Evolutionary conservation across 2,888 invertebrate genomes (phyloP).

Genomic region (Cordilura impudica): DNA sequence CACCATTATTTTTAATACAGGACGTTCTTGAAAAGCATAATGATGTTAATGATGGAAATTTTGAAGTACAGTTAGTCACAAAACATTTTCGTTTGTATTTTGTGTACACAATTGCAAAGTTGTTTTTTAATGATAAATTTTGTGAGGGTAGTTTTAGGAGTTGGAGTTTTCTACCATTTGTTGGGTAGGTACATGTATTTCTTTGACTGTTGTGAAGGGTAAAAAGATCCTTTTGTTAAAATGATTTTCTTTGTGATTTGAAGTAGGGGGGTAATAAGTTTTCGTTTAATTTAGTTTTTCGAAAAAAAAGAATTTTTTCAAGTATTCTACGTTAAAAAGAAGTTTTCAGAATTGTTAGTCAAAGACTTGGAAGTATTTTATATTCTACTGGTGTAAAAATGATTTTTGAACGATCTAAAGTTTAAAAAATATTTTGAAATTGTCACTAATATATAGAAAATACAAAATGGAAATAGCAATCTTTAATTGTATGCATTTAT

Average conservation of each 20-base stretch:
- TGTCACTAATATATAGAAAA: too few relatives aligned
- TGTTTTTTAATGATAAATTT: not conserved
- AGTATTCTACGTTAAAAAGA: too few relatives aligned
- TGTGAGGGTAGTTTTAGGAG: conserved; percentile 59
- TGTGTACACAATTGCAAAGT: conserved; percentile 30
- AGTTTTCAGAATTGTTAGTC: too few relatives aligned
- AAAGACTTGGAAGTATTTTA: not conserved
- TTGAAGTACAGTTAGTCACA: conserved; percentile 53
- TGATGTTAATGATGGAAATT: conserved; percentile 50
- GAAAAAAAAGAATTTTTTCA: too few relatives aligned
- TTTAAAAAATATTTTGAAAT: too few relatives aligned
- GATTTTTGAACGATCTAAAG: too few relatives aligned
- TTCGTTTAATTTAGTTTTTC: too few relatives aligned
- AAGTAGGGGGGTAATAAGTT: not conserved
- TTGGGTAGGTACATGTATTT: not conserved
- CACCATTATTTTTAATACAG: conserved; percentile 46
- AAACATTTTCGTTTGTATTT: conserved; percentile 39
- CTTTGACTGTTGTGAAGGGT: conserved; percentile 12
- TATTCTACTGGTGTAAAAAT: too few relatives aligned
- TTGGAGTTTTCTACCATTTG: conserved; percentile 17
- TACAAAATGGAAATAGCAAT: too few relatives aligned
- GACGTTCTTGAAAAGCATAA: conserved; percentile 55
- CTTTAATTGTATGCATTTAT: too few relatives aligned
- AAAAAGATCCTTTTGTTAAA: conserved; percentile 36
- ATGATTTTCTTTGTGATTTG: not conserved